Evolutionary conservation across 2,888 invertebrate genomes (phyloP), one percentile per base, ranked within the genome.

Genomic region (Metopia argyrocephala): DNA sequence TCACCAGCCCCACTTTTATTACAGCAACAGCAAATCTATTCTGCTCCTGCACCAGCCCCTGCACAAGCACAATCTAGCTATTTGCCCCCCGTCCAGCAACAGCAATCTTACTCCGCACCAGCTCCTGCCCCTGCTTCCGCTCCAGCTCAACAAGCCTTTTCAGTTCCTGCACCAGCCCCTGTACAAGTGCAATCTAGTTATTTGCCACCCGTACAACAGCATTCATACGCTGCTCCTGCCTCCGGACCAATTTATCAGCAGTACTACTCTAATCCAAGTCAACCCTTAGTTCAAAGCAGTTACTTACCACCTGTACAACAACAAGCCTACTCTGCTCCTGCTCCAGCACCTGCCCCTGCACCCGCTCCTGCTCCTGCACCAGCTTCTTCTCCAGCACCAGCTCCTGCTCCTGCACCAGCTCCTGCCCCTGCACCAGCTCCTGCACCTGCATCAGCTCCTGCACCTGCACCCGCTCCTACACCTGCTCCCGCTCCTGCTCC

Each of bases 311-410:
- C 57, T 5, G 31, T 45, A 18, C 52, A 56, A 6, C 66, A 73
- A 21, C 65, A 68, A 62, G 15, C 46, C 15, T 62, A 62, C 23
- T 52, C 69, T 15, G 48, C 65, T n/a, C 75, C 82, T n/a, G 65
- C 64, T 12, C 12, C 64, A 2, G 20, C 52, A 3, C 65, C 84
- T 23, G 83, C 80, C 20, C 25, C 71, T 4, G 54, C 66, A 52
- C 28, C 1, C 64, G 27, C n/a, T 56, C 27, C 64, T 18, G 45
- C 78, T n/a, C 54, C 52, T 18, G 74, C 69, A 15, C 66, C 69
- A 54, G 52, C 65, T n/a, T n/a, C n/a, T n/a, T n/a, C n/a, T 2
- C 59, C 50, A 9, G 50, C 69, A 12, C 64, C 69, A 12, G 50
- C 54, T 15, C 52, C 68, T 20, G 38, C 25, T 50, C 28, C 31